Conservation (phyloP, 2,113 vertebrate species). For the Edolisoma coerulescens region DNA sequence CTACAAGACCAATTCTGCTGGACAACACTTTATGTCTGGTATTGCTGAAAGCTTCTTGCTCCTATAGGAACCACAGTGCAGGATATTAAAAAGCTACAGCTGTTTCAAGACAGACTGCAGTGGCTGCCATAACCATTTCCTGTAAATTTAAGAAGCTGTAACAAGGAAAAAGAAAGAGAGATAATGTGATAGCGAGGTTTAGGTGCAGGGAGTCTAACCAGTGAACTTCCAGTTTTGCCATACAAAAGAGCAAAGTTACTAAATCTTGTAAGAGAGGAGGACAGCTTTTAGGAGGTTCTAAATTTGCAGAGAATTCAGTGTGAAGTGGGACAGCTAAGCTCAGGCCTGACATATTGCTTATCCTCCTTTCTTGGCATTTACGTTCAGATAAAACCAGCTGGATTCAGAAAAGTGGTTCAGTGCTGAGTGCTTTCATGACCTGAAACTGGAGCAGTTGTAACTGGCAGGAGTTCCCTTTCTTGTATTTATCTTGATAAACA, state of each 20-base stretch:
- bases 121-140: not conserved
- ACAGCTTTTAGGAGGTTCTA: not conserved
- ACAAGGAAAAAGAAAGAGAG: not conserved
- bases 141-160: not conserved
- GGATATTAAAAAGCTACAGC: not conserved
- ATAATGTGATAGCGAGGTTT: not conserved
- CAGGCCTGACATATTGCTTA: not conserved
- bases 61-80: not conserved
- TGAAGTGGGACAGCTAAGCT: not conserved
- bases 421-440: not conserved
- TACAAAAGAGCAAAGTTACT: not conserved
- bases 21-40: not conserved
- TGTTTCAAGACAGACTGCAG: not conserved
- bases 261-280: not conserved
- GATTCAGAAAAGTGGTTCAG: not conserved
- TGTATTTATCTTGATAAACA: not conserved
- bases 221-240: not conserved
- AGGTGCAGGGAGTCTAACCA: not conserved
- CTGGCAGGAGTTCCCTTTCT: not conserved
- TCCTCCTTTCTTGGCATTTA: not conserved
- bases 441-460: not conserved
- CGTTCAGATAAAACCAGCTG: not conserved
- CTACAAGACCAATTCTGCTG: not conserved
- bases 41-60: not conserved
- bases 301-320: not conserved